phyloP scores from a whole-genome alignment of 2,113 vertebrate species.

The Nesoenas mayeri region DNA sequence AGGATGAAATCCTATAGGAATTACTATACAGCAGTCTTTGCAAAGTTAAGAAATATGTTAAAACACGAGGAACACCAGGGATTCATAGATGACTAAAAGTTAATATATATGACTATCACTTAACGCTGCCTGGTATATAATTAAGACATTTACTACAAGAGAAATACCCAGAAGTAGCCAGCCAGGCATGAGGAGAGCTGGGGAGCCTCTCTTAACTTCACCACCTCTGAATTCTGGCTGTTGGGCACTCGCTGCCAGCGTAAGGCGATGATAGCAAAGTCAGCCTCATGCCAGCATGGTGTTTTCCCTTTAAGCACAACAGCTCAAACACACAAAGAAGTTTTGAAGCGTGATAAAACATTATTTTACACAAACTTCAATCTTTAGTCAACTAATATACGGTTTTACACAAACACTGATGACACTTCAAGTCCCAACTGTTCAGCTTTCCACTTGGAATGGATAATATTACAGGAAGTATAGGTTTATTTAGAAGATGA shows the following conservation, averaged over 20 bases:
- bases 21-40: not conserved
- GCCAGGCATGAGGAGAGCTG: fast-evolving
- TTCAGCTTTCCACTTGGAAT: not conserved
- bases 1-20: not conserved
- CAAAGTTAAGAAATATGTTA: not conserved
- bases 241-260: fast-evolving
- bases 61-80: not conserved
- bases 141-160: not conserved
- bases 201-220: not conserved
- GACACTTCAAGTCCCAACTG: not conserved
- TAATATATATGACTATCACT: not conserved
- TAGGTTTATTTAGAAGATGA: not conserved
- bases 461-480: not conserved
- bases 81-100: not conserved
- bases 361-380: not conserved
- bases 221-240: not conserved
- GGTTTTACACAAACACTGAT: not conserved
- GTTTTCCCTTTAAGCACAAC: not conserved
- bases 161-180: not conserved
- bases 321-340: not conserved
- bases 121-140: not conserved
- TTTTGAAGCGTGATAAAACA: not conserved
- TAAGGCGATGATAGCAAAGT: not conserved
- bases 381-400: fast-evolving
- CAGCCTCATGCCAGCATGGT: not conserved